A percentile compares a stretch with the other conserved stretches of the same genome.
These are phyloP conservation scores for Natator depressus DNA, from an alignment of 2,113 vertebrate species.

Conservation along the genomic window DNA sequence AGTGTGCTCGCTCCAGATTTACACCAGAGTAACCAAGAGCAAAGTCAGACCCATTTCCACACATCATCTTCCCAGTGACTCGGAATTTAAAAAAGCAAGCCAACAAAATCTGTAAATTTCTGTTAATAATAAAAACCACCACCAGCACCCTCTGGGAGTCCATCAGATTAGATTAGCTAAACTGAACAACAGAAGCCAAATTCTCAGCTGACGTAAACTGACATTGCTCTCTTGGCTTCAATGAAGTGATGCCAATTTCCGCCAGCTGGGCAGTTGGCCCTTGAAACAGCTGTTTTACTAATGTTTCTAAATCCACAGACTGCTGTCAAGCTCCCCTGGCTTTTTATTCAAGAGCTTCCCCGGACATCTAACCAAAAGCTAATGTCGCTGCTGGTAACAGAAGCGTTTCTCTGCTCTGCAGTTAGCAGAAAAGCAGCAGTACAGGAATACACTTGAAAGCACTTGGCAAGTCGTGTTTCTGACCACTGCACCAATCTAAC, in stretches of 20 bases:
- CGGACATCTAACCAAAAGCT: too few species aligned
- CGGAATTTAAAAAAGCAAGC: background rate
- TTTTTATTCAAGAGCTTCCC: accelerated
- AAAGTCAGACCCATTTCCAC: background rate
- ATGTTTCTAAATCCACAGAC: background rate
- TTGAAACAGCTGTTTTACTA: accelerated
- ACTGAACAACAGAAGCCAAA: background rate
- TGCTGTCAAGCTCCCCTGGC: background rate
- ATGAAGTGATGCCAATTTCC: accelerated
- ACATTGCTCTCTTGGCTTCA: background rate
- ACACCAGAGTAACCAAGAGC: accelerated
- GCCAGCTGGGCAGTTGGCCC: accelerated
- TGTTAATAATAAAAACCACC: background rate
- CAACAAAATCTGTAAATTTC: background rate
- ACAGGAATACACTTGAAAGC: accelerated
- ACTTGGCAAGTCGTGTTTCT: background rate
- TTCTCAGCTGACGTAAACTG: background rate
- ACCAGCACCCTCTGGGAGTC: background rate
- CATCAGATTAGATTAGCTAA: accelerated
- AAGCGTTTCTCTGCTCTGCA: background rate
- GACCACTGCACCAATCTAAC: background rate
- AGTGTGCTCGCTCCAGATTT: background rate
- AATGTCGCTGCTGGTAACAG: accelerated
- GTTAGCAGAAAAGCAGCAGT: background rate
- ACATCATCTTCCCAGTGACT: background rate